Evolutionary conservation across 2,888 invertebrate genomes (phyloP).

Genomic region (Nymphalis c-album): DNA sequence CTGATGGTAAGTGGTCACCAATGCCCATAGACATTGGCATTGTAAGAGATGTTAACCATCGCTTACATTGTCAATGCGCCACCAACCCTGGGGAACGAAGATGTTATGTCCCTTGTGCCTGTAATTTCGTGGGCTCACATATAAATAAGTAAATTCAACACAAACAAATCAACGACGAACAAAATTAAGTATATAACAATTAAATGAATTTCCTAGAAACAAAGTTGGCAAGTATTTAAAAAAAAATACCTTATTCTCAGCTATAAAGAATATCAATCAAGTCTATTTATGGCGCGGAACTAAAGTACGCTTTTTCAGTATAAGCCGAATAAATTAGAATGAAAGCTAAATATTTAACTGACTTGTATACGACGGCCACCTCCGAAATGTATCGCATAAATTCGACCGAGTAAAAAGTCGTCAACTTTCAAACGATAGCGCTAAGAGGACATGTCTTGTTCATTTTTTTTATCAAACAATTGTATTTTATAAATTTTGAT

Average conservation of each 20-base stretch:
- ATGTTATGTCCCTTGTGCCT: too few relatives aligned
- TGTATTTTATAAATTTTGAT: too few relatives aligned
- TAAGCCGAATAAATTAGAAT: slow-evolving; percentile 73
- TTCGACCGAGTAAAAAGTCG: slow-evolving; percentile 74
- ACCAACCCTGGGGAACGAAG: too few relatives aligned
- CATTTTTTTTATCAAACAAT: not conserved
- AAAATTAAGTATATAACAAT: not conserved
- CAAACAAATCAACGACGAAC: not conserved
- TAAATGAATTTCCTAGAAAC: not conserved
- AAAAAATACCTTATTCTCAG: slow-evolving; percentile 33
- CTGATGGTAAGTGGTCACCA: too few relatives aligned
- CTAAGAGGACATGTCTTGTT: slow-evolving; percentile 32
- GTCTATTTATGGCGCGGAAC: slow-evolving; percentile 64
- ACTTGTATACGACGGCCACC: slow-evolving; percentile 72
- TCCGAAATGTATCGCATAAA: slow-evolving; percentile 78
- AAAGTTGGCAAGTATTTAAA: slow-evolving; percentile 25
- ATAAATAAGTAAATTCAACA: too few relatives aligned
- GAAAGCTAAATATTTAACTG: slow-evolving; percentile 74
- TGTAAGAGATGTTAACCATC: too few relatives aligned
- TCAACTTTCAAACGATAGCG: slow-evolving; percentile 55
- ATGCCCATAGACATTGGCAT: too few relatives aligned
- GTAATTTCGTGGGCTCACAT: too few relatives aligned
- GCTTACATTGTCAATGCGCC: too few relatives aligned
- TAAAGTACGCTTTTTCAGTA: slow-evolving; percentile 59
- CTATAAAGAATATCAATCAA: slow-evolving; percentile 60